Evolutionary conservation across 2,113 vertebrate species (phyloP).

Genomic region (Lophotis ruficrista): DNA sequence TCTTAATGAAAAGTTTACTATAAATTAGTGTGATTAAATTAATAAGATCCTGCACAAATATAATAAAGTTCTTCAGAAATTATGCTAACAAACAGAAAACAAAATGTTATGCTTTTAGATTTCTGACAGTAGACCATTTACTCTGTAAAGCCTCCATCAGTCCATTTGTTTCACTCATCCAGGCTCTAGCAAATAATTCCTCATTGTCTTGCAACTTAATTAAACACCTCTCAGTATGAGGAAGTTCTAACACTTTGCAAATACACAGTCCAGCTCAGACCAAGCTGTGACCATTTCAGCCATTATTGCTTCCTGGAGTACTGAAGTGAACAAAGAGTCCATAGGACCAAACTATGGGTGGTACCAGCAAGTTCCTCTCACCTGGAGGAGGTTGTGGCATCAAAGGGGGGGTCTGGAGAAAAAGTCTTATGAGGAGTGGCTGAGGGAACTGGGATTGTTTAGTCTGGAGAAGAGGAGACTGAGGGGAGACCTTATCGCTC

Average conservation of each 20-base stretch:
- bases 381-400: no score
- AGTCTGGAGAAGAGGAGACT: no score
- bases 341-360: fast-evolving
- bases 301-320: neutral
- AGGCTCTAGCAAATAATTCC: neutral
- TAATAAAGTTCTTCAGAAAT: neutral
- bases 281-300: neutral
- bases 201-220: neutral
- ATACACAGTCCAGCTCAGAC: neutral
- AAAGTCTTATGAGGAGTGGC: no score
- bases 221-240: neutral
- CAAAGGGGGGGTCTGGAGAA: no score
- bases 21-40: neutral
- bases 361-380: fast-evolving
- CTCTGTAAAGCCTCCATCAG: neutral
- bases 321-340: fast-evolving
- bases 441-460: no score
- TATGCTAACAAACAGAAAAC: neutral
- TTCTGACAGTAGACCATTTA: neutral
- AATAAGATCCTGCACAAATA: neutral
- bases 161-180: neutral
- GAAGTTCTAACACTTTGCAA: neutral
- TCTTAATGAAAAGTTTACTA: neutral
- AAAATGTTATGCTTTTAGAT: neutral
- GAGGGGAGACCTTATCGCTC: no score